Conservation (phyloP, 2,888 invertebrate species). For the Congeria kusceri region DNA sequence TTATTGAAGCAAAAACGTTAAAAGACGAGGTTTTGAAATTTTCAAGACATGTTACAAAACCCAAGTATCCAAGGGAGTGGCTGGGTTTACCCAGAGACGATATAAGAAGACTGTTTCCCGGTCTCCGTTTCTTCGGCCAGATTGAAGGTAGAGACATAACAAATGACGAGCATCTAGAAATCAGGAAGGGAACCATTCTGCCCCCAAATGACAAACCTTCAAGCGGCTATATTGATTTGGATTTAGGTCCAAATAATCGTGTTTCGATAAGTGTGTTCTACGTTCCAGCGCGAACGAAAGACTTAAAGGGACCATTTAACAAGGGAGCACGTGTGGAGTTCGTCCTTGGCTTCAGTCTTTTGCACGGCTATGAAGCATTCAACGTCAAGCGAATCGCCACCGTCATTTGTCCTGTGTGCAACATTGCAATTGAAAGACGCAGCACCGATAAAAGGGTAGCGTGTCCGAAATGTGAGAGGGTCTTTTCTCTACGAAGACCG, state of each 20-base stretch:
- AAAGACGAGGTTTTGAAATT: conserved; percentile 52
- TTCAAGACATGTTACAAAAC: conserved; percentile 44
- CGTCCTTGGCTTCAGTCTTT: conserved; percentile 3
- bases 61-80: conserved; percentile 64
- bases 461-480: no score
- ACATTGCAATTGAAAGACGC: background rate
- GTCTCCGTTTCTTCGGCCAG: conserved; percentile 47
- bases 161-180: conserved; percentile 12
- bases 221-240: conserved; percentile 1
- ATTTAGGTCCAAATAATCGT: background rate
- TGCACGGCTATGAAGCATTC: background rate
- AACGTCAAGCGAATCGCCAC: background rate
- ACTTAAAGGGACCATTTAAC: background rate
- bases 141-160: conserved; percentile 31
- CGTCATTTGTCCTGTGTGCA: background rate
- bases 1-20: conserved; percentile 46
- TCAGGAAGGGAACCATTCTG: conserved; percentile 26
- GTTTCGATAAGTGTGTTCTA: background rate
- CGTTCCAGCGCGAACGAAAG: background rate
- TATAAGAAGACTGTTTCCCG: conserved; percentile 50
- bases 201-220: conserved; percentile 26
- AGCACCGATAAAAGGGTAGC: no score
- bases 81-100: conserved; percentile 39
- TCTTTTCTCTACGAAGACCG: no score
- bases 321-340: background rate